phyloP scores from a whole-genome alignment of 2,797 vertebrate species.

The Gila robusta region DNA sequence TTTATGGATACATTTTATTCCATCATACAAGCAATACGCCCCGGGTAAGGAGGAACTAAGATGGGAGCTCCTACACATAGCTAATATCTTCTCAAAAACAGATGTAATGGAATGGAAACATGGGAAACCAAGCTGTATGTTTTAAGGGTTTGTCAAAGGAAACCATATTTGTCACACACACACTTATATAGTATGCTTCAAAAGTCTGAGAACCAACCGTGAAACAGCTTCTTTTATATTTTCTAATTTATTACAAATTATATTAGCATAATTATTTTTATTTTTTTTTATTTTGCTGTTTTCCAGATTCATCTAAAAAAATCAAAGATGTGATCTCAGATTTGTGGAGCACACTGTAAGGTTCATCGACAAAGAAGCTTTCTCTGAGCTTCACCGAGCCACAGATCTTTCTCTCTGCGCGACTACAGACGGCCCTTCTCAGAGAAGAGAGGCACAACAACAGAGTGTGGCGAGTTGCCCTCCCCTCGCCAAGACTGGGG shows the following conservation, averaged over 20 bases:
- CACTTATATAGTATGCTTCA: not conserved
- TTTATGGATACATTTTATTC: slow-evolving; percentile 63
- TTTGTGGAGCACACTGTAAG: too few relatives aligned
- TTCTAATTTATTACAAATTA: not conserved
- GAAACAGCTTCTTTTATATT: not conserved
- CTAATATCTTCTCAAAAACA: slow-evolving; percentile 59
- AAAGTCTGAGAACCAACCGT: not conserved
- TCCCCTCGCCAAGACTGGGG: too few relatives aligned
- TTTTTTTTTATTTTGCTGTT: not conserved
- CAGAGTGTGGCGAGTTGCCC: too few relatives aligned
- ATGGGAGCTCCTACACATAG: slow-evolving; percentile 67
- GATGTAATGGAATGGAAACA: slow-evolving; percentile 74
- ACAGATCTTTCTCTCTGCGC: too few relatives aligned
- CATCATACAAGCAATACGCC: slow-evolving; percentile 73
- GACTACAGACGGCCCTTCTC: too few relatives aligned
- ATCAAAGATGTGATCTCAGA: too few relatives aligned
- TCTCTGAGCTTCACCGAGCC: too few relatives aligned
- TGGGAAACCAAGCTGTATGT: slow-evolving; percentile 48
- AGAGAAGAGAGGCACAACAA: too few relatives aligned
- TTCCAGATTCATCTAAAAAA: not conserved
- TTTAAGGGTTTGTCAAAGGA: slow-evolving; percentile 61
- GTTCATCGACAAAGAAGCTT: too few relatives aligned
- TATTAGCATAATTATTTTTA: not conserved
- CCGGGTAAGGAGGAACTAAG: slow-evolving; percentile 75
- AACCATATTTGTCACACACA: not conserved